Percentiles rank a stretch among this genome's conserved stretches.
These are phyloP conservation scores for Ceratitis capitata DNA, from an alignment of 1,140 invertebrate genomes.

Conservation along the genomic window DNA sequence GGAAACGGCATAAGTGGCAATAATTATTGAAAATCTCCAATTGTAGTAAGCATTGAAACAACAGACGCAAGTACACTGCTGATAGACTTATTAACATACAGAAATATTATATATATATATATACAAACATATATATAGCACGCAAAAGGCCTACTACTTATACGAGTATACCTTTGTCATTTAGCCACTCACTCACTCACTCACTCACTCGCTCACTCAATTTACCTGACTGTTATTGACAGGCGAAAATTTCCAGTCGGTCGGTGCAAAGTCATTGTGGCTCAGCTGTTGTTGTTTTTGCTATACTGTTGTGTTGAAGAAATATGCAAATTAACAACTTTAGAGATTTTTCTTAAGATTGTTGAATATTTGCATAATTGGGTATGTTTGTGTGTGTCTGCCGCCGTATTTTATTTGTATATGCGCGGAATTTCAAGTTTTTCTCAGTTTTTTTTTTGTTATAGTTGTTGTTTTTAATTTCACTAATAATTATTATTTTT, in stretches of 20 bases:
- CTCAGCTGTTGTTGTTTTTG: background rate
- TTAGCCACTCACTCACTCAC: background rate
- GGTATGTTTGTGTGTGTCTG: background rate
- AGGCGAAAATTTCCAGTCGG: background rate
- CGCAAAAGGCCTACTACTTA: too few species aligned
- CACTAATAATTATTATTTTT: constrained; percentile 1
- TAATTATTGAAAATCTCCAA: constrained; percentile 63
- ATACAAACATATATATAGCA: background rate
- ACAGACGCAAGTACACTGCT: background rate
- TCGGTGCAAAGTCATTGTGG: background rate
- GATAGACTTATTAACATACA: background rate
- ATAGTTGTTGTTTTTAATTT: too few species aligned
- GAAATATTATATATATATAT: too few species aligned
- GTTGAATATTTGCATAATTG: constrained; percentile 20
- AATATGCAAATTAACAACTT: constrained; percentile 26
- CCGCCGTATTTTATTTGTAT: background rate
- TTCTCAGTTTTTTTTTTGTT: background rate
- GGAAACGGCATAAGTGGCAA: constrained; percentile 55
- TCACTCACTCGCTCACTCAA: constrained; percentile 27
- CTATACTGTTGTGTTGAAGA: background rate
- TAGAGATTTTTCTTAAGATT: constrained; percentile 19
- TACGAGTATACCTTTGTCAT: background rate
- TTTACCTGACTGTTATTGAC: background rate
- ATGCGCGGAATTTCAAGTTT: constrained; percentile 8
- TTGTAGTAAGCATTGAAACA: constrained; percentile 56